Base-by-base conservation (phyloP, 2,113 vertebrate genomes). In the Osmerus eperlanus region DNA sequence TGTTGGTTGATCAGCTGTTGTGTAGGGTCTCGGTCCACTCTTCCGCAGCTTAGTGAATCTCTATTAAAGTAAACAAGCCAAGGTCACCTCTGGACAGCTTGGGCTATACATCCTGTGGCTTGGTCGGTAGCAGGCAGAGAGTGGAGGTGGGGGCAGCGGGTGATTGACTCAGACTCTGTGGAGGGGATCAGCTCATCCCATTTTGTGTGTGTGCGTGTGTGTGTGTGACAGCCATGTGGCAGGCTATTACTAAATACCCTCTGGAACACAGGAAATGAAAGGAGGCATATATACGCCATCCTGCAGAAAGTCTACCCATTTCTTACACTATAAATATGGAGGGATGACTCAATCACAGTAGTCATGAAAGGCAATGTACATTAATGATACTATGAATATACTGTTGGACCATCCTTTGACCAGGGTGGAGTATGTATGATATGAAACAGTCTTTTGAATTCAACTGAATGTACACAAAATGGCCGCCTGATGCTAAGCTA, bases 401-500 rank as follows among this genome's bases (percentile, higher is more conserved):
- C 21, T 18, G 16, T n/a, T 18, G 29, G 62, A 56, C 14, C 28
- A 58, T 23, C 3, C 1, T 36, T 64, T 81, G 15, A 78, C 55
- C 59, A 23, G 70, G 75, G 76, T 14, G 9, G 36, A 32, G 65
- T 58, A 36, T 47, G 5, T 47, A 9, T 75, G 55, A 82, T 71
- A 80, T 9, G 18, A 73, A 67, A 72, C 3, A 78, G 54, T 81
- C 8, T 29, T 68, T 64, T 64, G 23, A 41, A 78, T 82, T 80
- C 74, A 81, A 73, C 74, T 68, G 75, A 78, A 83, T 71, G 71
- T 73, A 84, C 83, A 91, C 88, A 92, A 93, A 92, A 92, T 92
- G 91, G 91, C 89, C 80, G 85, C 89, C 71, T 86, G 84, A 85
- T 88, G 83, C 86, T 86, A 84, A 84, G 87, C 87, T 81, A 87